A percentile compares a stretch with the other conserved stretches of the same genome.
Evolutionary conservation across 1,140 invertebrate species (phyloP).

Genomic region (Zophobas atratus): DNA sequence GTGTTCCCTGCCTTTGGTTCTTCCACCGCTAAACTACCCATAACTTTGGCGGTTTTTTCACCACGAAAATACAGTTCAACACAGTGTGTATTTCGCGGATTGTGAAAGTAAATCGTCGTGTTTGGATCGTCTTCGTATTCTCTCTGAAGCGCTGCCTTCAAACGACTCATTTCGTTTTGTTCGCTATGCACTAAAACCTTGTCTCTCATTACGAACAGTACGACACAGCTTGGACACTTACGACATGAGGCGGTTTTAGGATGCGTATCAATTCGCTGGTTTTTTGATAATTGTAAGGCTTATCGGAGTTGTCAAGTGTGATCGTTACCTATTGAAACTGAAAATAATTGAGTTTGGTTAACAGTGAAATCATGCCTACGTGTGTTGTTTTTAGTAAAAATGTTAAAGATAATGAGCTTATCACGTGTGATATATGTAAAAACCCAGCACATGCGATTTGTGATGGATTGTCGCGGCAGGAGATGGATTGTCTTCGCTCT

Average conservation of each 20-base stretch:
- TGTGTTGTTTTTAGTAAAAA: no score
- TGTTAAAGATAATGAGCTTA: no score
- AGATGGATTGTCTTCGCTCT: no score
- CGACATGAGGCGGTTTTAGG: slow-evolving; percentile 95
- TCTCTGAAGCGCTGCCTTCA: slow-evolving; percentile 94
- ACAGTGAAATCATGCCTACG: no score
- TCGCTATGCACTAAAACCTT: slow-evolving; percentile 97
- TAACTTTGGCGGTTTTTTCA: slow-evolving; percentile 98
- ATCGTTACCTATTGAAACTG: no score
- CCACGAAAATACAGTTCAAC: slow-evolving; percentile 96
- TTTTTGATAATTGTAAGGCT: slow-evolving; percentile 87
- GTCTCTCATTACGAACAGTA: not conserved
- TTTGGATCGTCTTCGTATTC: slow-evolving; percentile 95
- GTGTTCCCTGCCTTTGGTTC: slow-evolving; percentile 83
- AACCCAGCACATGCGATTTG: no score
- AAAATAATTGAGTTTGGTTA: no score
- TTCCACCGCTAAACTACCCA: slow-evolving; percentile 91
- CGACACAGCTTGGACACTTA: slow-evolving; percentile 67
- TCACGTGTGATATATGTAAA: no score
- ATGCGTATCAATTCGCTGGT: slow-evolving; percentile 97
- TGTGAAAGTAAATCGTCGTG: slow-evolving; percentile 93
- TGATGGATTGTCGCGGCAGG: no score
- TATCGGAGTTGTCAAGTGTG: no score
- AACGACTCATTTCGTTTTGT: slow-evolving; percentile 97
- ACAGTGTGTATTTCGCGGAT: slow-evolving; percentile 95